phyloP scores from a whole-genome alignment of 2,113 vertebrate genomes.

The Malurus cyaneus region DNA sequence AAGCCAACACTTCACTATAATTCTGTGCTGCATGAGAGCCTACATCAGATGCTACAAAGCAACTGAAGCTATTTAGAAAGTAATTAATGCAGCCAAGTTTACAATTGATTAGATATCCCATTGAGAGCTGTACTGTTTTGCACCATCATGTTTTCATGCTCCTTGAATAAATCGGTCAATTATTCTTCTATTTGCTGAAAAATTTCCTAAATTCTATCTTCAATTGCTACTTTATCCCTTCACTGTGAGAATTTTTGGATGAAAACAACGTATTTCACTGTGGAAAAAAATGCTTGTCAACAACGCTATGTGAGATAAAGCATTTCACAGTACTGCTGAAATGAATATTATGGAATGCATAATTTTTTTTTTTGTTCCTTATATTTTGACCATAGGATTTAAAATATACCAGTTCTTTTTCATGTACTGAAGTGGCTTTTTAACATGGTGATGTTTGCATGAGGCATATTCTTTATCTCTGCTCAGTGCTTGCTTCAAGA shows the following conservation, averaged over 20 bases:
- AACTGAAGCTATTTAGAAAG: slow-evolving; percentile 12
- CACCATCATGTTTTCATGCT: not conserved
- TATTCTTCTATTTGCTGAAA: slow-evolving; percentile 25
- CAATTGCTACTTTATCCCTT: not conserved
- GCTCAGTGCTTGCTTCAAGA: slow-evolving; percentile 11
- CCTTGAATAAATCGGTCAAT: slow-evolving; percentile 10
- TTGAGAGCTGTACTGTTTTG: not conserved
- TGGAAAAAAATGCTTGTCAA: not conserved
- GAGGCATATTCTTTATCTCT: not conserved
- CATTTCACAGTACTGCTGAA: not conserved
- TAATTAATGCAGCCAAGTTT: slow-evolving; percentile 16
- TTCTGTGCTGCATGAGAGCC: not conserved
- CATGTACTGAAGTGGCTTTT: not conserved
- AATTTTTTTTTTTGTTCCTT: not conserved
- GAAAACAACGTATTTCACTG: not conserved
- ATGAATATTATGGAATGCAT: not conserved
- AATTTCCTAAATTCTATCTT: not conserved
- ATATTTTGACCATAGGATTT: not conserved
- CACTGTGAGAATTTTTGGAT: not conserved
- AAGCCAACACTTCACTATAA: not conserved
- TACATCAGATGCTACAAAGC: not conserved
- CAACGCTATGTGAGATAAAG: not conserved
- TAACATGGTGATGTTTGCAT: not conserved
- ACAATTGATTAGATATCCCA: not conserved
- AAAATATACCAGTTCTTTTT: not conserved